phyloP scores from a whole-genome alignment of 2,888 invertebrate species.

The Drosophila rellima region DNA sequence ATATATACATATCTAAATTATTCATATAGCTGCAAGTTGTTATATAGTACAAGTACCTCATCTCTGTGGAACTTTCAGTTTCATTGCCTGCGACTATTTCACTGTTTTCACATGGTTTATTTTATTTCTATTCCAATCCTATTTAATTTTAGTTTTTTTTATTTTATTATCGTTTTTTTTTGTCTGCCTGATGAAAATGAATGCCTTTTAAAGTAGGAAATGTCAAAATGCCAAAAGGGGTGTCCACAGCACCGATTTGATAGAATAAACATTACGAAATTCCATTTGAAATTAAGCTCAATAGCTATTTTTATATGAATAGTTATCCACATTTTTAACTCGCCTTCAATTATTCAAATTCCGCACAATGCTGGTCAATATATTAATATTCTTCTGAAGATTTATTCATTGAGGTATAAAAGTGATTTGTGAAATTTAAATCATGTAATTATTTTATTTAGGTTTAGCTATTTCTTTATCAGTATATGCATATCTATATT shows the following conservation, averaged over 20 bases:
- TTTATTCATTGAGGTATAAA: too few relatives aligned
- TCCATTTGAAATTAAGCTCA: slow-evolving; percentile 24
- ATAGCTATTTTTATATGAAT: background rate
- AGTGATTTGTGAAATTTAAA: too few relatives aligned
- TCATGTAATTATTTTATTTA: background rate
- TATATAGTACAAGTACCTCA: slow-evolving; percentile 17
- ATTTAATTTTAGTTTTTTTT: slow-evolving; percentile 2
- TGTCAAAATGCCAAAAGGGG: slow-evolving; percentile 65
- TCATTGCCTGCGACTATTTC: slow-evolving; percentile 61
- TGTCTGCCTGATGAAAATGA: slow-evolving; percentile 80
- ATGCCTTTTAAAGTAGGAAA: slow-evolving; percentile 84
- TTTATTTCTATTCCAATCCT: slow-evolving; percentile 19
- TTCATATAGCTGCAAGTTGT: slow-evolving; percentile 3
- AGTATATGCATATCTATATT: background rate
- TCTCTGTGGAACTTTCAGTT: slow-evolving; percentile 74
- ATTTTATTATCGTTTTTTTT: slow-evolving; percentile 28
- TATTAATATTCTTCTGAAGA: background rate
- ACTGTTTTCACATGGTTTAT: slow-evolving; percentile 28
- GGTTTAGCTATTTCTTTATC: background rate
- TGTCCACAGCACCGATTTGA: slow-evolving; percentile 26
- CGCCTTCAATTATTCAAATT: slow-evolving; percentile 2
- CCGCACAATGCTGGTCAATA: background rate
- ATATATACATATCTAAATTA: slow-evolving; percentile 5
- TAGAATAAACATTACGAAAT: slow-evolving; percentile 43
- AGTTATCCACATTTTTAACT: background rate